Evolutionary conservation across 2,113 vertebrate genomes (phyloP).

Genomic region (Thermophis baileyi): DNA sequence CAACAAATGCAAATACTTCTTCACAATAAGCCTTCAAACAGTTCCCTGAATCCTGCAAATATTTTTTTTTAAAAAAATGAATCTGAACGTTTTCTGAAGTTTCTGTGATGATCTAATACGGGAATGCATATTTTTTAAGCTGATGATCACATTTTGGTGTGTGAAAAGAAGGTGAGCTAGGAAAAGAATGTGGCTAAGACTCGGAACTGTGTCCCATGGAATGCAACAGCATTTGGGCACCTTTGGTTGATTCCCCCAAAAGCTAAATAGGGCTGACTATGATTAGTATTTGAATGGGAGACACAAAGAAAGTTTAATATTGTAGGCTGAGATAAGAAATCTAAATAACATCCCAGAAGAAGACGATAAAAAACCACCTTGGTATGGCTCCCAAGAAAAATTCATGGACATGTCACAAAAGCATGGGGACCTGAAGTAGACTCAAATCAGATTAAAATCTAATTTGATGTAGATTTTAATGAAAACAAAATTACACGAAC

Average conservation of each 20-base stretch:
- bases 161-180: not conserved
- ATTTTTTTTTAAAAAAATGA: not conserved
- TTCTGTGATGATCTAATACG: not conserved
- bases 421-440: not conserved
- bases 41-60: not conserved
- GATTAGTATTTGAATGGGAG: not conserved
- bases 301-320: not conserved
- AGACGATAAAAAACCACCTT: not conserved
- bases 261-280: not conserved
- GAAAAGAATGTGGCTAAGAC: not conserved
- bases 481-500: not conserved
- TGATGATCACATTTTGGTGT: not conserved
- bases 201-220: not conserved
- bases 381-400: not conserved
- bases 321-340: not conserved
- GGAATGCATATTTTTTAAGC: not conserved
- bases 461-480: not conserved
- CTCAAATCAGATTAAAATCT: not conserved
- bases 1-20: not conserved
- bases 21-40: not conserved
- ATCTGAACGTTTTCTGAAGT: not conserved
- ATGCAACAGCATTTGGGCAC: not conserved
- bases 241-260: not conserved
- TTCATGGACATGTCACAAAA: not conserved
- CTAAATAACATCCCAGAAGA: not conserved